These are phyloP conservation scores for Dreissena polymorpha DNA, from an alignment of 1,140 invertebrate genomes.

Conservation along the genomic window DNA sequence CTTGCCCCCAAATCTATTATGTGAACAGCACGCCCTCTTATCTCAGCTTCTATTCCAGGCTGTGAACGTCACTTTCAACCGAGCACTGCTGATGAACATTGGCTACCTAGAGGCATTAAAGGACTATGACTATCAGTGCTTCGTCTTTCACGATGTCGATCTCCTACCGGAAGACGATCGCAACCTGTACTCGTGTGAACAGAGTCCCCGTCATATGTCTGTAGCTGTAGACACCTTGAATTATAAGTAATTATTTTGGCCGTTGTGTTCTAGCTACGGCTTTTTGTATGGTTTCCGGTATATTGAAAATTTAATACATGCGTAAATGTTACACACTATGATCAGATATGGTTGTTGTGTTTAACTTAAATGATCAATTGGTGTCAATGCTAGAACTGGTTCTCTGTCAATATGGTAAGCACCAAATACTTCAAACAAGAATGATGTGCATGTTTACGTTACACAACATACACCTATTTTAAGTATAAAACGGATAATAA, in stretches of 20 bases:
- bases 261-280: neutral
- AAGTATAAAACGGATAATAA: no score
- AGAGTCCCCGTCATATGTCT: constrained; percentile 86
- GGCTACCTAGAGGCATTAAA: constrained; percentile 93
- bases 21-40: no score
- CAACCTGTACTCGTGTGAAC: constrained; percentile 93
- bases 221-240: constrained; percentile 94
- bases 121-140: constrained; percentile 89
- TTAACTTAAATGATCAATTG: neutral
- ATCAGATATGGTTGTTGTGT: neutral
- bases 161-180: constrained; percentile 94
- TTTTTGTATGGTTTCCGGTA: neutral
- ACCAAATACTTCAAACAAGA: no score
- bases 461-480: no score
- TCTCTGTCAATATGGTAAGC: no score
- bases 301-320: neutral
- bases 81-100: constrained; percentile 96
- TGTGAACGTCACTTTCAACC: constrained; percentile 87
- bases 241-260: constrained; percentile 84
- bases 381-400: neutral
- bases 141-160: constrained; percentile 97
- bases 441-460: no score
- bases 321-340: neutral
- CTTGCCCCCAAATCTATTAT: no score
- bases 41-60: constrained; percentile 27